Evolutionary conservation across 2,113 vertebrate species (phyloP).

Genomic region (Quiscalus mexicanus): DNA sequence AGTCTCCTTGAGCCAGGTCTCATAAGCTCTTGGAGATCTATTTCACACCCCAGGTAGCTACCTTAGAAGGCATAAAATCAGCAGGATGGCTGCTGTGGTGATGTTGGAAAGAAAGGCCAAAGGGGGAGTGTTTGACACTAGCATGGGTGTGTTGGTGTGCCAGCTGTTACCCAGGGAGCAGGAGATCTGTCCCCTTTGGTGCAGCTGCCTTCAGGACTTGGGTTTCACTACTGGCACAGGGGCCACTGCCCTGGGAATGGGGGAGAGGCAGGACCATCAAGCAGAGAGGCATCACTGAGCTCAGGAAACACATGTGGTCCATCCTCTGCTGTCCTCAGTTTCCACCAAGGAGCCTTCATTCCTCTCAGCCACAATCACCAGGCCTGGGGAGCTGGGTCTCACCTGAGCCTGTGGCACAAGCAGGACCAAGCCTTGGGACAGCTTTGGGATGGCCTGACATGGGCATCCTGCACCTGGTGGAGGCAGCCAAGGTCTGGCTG

Average conservation of each 20-base stretch:
- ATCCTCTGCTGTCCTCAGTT: not conserved
- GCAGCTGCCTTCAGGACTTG: not conserved
- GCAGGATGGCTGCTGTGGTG: too few species aligned
- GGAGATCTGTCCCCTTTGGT: not conserved
- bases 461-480: not conserved
- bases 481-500: not conserved
- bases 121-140: not conserved
- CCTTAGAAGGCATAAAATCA: too few species aligned
- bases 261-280: not conserved
- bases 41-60: too few species aligned
- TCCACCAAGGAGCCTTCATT: not conserved
- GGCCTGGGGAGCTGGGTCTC: not conserved
- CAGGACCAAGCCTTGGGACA: not conserved
- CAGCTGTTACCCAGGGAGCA: not conserved
- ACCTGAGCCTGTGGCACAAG: not conserved
- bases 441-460: not conserved
- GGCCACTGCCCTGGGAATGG: not conserved
- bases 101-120: not conserved
- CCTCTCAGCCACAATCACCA: accelerated
- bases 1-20: too few species aligned
- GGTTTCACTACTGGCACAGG: not conserved
- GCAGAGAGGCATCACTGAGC: not conserved
- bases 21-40: too few species aligned
- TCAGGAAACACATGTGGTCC: accelerated
- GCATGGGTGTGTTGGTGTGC: not conserved